phyloP scores from a whole-genome alignment of 2,797 vertebrate genomes.

The Diglossa cyanea region DNA sequence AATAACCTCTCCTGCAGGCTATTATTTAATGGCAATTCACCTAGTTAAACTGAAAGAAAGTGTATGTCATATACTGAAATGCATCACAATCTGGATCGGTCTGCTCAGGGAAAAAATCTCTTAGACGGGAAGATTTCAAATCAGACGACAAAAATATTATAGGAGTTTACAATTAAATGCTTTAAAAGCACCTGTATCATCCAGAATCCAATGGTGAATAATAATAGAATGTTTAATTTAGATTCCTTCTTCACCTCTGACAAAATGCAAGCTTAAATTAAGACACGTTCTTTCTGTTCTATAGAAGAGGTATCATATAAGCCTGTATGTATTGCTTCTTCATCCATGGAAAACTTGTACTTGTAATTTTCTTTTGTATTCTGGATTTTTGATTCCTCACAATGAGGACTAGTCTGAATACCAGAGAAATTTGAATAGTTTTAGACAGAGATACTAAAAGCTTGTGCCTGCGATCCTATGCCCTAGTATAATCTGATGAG shows the following conservation, averaged over 20 bases:
- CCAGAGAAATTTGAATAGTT: neutral
- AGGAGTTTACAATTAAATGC: neutral
- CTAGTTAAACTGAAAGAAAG: neutral
- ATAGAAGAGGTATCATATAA: neutral
- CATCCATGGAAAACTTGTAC: neutral
- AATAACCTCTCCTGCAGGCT: neutral
- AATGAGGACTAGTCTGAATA: neutral
- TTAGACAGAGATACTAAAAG: neutral
- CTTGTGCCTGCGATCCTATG: neutral
- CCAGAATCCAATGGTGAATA: neutral
- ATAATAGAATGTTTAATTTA: neutral
- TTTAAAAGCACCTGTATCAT: neutral
- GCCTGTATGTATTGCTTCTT: neutral
- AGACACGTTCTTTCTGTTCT: accelerated
- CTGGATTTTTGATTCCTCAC: neutral
- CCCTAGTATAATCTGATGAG: neutral
- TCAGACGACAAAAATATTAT: neutral
- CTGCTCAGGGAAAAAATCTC: neutral
- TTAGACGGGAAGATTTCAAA: neutral
- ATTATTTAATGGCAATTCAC: neutral
- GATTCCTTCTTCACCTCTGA: neutral
- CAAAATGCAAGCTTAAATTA: neutral
- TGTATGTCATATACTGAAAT: neutral
- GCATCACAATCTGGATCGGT: neutral
- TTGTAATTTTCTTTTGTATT: neutral